These are phyloP conservation scores for Nomada hirtipes DNA, from an alignment of 2,888 invertebrate genomes.

Conservation along the genomic window DNA sequence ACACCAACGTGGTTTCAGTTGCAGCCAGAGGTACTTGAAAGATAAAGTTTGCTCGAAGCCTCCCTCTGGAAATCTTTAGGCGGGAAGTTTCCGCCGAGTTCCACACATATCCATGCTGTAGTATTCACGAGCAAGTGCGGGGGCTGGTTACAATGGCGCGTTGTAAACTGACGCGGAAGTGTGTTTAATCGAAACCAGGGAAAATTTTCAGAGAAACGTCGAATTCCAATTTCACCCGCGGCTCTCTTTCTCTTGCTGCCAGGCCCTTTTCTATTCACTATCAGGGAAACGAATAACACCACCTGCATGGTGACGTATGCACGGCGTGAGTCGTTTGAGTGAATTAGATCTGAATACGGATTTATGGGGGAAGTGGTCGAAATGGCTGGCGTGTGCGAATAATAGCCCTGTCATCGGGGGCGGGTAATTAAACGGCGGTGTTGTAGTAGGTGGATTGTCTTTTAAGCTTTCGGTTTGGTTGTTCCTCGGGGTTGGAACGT, in stretches of 20 bases:
- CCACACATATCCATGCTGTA: conserved; percentile 43
- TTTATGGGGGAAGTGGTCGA: conserved; percentile 47
- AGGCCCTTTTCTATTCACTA: conserved; percentile 17
- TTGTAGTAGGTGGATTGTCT: background rate
- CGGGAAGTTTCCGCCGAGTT: conserved; percentile 55
- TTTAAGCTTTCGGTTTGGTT: background rate
- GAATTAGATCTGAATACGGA: conserved; percentile 57
- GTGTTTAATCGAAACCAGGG: conserved; percentile 43
- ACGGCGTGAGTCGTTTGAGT: conserved; percentile 35
- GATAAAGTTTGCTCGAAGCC: conserved; percentile 67
- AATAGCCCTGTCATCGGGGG: background rate
- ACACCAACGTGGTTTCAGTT: conserved; percentile 58
- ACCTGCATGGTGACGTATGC: background rate
- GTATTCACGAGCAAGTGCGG: conserved; percentile 2
- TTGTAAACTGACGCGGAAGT: conserved; percentile 61
- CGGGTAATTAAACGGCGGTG: conserved; percentile 17
- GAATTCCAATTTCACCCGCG: conserved; percentile 61
- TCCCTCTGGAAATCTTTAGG: conserved; percentile 68
- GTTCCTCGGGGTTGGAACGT: too few relatives aligned
- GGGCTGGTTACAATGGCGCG: conserved; percentile 38
- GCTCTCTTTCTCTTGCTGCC: background rate
- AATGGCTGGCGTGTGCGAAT: conserved; percentile 1
- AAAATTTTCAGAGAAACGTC: conserved; percentile 54
- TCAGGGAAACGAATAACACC: conserved; percentile 42
- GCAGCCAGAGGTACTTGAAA: conserved; percentile 51